A percentile compares a stretch with the other conserved stretches of the same genome.
These are phyloP conservation scores for Aphis gossypii DNA, from an alignment of 1,140 invertebrate genomes.

Conservation along the genomic window DNA sequence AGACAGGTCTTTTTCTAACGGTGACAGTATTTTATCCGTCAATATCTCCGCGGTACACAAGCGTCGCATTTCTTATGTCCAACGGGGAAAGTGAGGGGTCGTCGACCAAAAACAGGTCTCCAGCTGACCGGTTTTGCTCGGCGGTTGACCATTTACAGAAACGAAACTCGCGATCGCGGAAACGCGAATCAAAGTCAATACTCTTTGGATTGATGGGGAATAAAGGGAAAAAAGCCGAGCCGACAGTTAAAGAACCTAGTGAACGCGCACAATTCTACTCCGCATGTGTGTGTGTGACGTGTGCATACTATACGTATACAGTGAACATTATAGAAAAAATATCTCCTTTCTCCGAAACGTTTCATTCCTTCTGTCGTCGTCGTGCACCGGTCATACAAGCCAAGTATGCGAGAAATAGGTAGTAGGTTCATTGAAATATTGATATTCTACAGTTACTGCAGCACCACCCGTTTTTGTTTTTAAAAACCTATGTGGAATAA, in stretches of 20 bases:
- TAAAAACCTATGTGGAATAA: background rate
- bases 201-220: constrained; percentile 27
- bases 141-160: constrained; percentile 53
- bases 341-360: constrained; percentile 44
- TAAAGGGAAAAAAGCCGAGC: constrained; percentile 24
- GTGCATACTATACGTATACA: background rate
- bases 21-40: constrained; percentile 1
- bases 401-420: background rate
- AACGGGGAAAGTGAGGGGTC: constrained; percentile 41
- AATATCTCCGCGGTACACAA: background rate
- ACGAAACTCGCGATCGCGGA: constrained; percentile 44
- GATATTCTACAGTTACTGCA: background rate
- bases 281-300: background rate
- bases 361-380: constrained; percentile 19
- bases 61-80: constrained; percentile 22
- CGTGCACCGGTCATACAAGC: background rate
- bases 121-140: constrained; percentile 47
- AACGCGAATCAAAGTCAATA: constrained; percentile 47
- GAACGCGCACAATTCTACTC: background rate
- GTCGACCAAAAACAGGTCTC: constrained; percentile 52
- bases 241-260: constrained; percentile 24
- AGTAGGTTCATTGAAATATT: background rate
- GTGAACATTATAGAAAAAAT: background rate
- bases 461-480: background rate
- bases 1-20: background rate